Base-by-base conservation (phyloP, 2,113 vertebrate species). In the Sceloporus tristichus region DNA sequence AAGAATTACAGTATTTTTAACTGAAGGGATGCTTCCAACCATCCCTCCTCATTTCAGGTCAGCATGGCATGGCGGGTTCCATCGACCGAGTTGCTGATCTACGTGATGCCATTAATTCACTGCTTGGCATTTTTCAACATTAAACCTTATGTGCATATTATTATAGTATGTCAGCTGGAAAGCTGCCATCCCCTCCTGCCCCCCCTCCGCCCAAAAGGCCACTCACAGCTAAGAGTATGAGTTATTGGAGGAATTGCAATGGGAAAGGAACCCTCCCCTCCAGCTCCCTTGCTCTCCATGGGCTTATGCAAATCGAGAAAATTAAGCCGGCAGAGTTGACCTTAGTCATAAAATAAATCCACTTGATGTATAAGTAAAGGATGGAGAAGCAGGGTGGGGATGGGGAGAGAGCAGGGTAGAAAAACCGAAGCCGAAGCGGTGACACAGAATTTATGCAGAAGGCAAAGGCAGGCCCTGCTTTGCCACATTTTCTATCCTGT, bases 151-250 rank as follows among this genome's bases (percentile, higher is more conserved):
- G 87, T 85, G 88, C 87, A 91, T 95, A 88, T 94, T 93, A 95
- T 95, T 95, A 84, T 75, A 94, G 90, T 62, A 65, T 91, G 86
- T 90, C 93, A 94, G 87, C 86, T 95, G 95, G 96, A 97, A 95
- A 87, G 38, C 89, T 96, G 94, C 95, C 95, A 94, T 42, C 73
- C 88, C 86, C 48, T 19, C 54, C n/a, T 56, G 3, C 38, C 38
- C 59, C 42, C 42, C 25, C 34, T 68, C 62, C 75, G 25, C 42
- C 48, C 79, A 85, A 92, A 96, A 95, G 93, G 95, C 94, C 94
- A 95, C 88, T 88, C 80, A 91, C 73, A 87, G 91, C 90, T 89
- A 92, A 4, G 9, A 87, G 91, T 88, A 29, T 94, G 89, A 96
- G 95, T 94, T 91, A 92, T 87, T 90, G 91, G 88, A 85, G 68